A percentile compares a stretch with the other conserved stretches of the same genome.
phyloP scores from a whole-genome alignment of 2,888 invertebrate genomes.

The Conistra vaccinii region DNA sequence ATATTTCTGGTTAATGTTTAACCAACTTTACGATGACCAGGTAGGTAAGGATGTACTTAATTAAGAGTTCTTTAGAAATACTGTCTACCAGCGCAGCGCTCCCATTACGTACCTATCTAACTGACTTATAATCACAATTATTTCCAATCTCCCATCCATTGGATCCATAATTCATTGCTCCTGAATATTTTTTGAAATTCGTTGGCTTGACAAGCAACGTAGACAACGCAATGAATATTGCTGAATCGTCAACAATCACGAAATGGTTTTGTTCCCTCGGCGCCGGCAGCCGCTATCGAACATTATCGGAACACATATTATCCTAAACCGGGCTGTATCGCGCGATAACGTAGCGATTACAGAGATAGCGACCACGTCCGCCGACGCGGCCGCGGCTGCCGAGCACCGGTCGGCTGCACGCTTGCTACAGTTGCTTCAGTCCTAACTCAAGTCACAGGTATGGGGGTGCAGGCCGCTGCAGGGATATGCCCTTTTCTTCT shows the following conservation, averaged over 20 bases:
- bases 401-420: not conserved
- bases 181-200: not conserved
- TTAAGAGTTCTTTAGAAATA: not conserved
- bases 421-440: too few relatives aligned
- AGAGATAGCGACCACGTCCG: conserved; percentile 35
- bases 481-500: not conserved
- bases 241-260: conserved; percentile 3
- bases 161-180: not conserved
- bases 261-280: conserved; percentile 6
- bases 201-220: not conserved
- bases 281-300: conserved; percentile 40
- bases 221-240: not conserved
- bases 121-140: too few relatives aligned
- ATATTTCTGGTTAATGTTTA: not conserved
- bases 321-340: conserved; percentile 58
- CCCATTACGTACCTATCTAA: too few relatives aligned
- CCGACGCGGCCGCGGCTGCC: conserved; percentile 31
- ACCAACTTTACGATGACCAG: not conserved
- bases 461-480: not conserved
- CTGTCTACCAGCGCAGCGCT: not conserved
- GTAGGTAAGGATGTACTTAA: not conserved
- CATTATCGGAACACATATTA: conserved; percentile 57
- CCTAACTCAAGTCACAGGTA: too few relatives aligned
- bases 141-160: not conserved
- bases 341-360: conserved; percentile 61